These are phyloP conservation scores for Microtus ochrogaster DNA, from an alignment of 2,113 vertebrate genomes.

Conservation along the genomic window DNA sequence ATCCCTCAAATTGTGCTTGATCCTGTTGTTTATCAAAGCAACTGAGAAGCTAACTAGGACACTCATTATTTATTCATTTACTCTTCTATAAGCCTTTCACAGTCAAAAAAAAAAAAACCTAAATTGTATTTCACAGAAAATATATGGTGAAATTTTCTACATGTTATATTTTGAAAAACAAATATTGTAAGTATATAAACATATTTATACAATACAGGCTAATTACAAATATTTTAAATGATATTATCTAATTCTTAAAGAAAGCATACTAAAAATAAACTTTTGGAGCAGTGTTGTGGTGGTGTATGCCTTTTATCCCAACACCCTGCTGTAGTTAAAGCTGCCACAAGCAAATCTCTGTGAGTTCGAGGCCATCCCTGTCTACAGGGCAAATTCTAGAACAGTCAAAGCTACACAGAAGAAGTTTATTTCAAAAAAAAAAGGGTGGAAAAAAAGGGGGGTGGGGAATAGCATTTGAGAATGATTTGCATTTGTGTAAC, in stretches of 20 bases:
- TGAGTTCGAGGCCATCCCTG: not conserved
- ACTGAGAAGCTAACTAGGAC: not conserved
- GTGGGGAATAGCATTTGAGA: not conserved
- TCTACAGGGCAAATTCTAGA: not conserved
- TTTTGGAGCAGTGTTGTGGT: not conserved
- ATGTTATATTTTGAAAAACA: not conserved
- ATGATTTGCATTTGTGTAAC: not conserved
- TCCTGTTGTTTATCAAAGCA: not conserved
- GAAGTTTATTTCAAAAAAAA: not conserved
- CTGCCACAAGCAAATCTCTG: not conserved
- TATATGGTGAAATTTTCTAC: not conserved
- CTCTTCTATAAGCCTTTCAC: not conserved
- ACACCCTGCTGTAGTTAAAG: not conserved
- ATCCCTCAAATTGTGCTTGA: not conserved
- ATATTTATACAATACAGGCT: not conserved
- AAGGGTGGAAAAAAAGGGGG: too few species aligned
- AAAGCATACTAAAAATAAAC: not conserved
- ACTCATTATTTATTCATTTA: not conserved
- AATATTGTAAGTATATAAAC: not conserved
- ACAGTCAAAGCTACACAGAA: not conserved
- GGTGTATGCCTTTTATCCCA: not conserved
- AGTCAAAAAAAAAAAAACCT: not conserved
- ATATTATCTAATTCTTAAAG: conserved; percentile 20
- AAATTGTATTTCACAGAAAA: not conserved
- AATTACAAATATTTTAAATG: not conserved